Base-by-base conservation (phyloP, 2,113 vertebrate species). In the Ptychochromis oligacanthus region DNA sequence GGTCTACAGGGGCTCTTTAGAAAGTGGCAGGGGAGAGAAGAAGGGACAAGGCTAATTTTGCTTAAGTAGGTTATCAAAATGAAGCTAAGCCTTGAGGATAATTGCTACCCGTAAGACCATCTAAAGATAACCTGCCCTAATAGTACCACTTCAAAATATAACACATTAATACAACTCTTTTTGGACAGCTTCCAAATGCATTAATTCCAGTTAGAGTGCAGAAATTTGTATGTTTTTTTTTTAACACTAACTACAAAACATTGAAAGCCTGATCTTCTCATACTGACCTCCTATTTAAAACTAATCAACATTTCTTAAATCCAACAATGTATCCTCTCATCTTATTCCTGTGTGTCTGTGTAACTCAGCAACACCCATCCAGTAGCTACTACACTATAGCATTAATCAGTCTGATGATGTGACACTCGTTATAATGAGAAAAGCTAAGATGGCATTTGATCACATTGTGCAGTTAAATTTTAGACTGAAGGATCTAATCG, bases 51-150 rank as follows among this genome's bases (percentile, higher is more conserved):
- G 80, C 87, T 88, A 83, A 92, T 89, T 92, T 88, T 52, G 60
- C 67, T 36, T 80, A 92, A 92, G 84, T 94, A 88, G 92, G 92
- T 92, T 93, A 87, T 89, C 52, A 80, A 87, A 92, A 87, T 78
- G 15, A 85, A 90, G 61, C 56, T 65, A 86, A 86, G 92, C 90
- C 87, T 82, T 61, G n/a, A 92, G 85, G 74, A 38, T 85, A 90
- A 92, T 86, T 89, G 34, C 74, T 87, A 62, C 55, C 72, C 14
- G 82, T 57, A 91, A 84, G 76, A 92, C 64, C 31, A 74, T 88
- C 88, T 92, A 87, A 92, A 91, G 85, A 92, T 91, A 92, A 34
- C 90, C 87, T 92, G 90, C 61, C 91, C 85, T 91, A 84, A 87
- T 90, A 92, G 89, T 89, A 75, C 80, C 78, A 78, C 80, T 60